Conservation (phyloP, 2,888 invertebrate genomes). For the Hyles lineata region DNA sequence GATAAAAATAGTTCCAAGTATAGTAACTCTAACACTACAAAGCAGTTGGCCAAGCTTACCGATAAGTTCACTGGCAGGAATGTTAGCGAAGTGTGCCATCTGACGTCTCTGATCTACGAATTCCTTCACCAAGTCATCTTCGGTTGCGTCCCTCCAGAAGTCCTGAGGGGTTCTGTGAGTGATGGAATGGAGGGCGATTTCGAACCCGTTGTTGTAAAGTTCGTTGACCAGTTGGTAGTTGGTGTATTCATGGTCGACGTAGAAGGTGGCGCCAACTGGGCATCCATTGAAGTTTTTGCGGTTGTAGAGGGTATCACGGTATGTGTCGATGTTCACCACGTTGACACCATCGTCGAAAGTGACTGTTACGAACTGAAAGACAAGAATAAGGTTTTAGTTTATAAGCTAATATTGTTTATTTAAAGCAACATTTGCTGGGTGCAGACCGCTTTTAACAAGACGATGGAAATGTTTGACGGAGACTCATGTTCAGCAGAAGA, state of each 20-base stretch:
- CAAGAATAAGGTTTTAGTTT: background rate
- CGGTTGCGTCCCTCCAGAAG: slow-evolving; percentile 86
- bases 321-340: slow-evolving; percentile 80
- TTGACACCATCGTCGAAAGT: slow-evolving; percentile 88
- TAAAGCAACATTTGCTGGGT: too few relatives aligned
- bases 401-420: background rate
- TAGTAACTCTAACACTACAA: too few relatives aligned
- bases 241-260: slow-evolving; percentile 89
- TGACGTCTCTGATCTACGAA: slow-evolving; percentile 85
- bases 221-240: slow-evolving; percentile 87
- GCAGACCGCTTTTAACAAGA: too few relatives aligned
- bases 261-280: slow-evolving; percentile 87
- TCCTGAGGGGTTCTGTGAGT: slow-evolving; percentile 81
- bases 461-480: too few relatives aligned
- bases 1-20: too few relatives aligned
- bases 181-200: slow-evolving; percentile 89
- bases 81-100: slow-evolving; percentile 81
- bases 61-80: slow-evolving; percentile 69
- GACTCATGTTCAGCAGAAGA: too few relatives aligned
- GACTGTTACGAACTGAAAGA: slow-evolving; percentile 86
- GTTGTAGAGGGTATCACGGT: slow-evolving; percentile 77
- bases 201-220: slow-evolving; percentile 85
- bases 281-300: slow-evolving; percentile 87
- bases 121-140: slow-evolving; percentile 81
- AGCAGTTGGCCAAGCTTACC: slow-evolving; percentile 51